Percentiles rank a stretch among this genome's conserved stretches.
phyloP scores from a whole-genome alignment of 2,797 vertebrate genomes.

The Scleropages formosus region DNA sequence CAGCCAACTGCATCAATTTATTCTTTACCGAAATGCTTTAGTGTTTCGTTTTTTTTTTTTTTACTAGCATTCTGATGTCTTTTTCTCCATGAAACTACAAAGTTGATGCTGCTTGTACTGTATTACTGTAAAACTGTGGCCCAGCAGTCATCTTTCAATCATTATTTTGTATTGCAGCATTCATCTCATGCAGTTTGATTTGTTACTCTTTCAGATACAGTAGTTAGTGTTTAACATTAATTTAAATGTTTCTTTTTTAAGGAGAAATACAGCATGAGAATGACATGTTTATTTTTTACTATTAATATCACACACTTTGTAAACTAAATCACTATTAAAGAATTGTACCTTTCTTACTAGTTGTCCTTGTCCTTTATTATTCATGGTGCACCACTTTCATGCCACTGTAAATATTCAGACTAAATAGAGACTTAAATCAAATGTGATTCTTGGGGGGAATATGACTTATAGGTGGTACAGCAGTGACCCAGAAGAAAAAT shows the following conservation, averaged over 20 bases:
- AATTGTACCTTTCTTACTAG: constrained; percentile 22
- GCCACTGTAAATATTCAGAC: no score
- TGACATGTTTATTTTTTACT: constrained; percentile 24
- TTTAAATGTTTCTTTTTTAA: constrained; percentile 53
- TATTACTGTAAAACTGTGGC: constrained; percentile 46
- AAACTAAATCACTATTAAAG: constrained; percentile 30
- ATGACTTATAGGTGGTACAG: no score
- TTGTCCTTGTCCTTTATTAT: background rate
- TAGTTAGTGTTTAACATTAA: constrained; percentile 47
- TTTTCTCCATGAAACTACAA: constrained; percentile 34
- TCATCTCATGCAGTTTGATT: constrained; percentile 53
- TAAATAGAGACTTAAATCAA: no score
- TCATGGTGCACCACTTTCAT: no score
- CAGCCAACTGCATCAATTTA: background rate
- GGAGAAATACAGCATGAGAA: constrained; percentile 53
- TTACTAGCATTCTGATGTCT: constrained; percentile 26
- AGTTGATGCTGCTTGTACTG: constrained; percentile 46
- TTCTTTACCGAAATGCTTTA: background rate
- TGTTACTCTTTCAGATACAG: constrained; percentile 43
- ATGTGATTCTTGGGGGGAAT: no score
- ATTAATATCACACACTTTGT: constrained; percentile 25
- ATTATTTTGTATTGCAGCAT: constrained; percentile 36
- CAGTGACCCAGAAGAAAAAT: no score
- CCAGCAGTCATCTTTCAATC: constrained; percentile 39
- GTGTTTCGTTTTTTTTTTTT: constrained; percentile 12